Percentiles rank a stretch among this genome's conserved stretches.
Conservation (phyloP, 2,888 invertebrate species). For the Campoplex capitator region DNA sequence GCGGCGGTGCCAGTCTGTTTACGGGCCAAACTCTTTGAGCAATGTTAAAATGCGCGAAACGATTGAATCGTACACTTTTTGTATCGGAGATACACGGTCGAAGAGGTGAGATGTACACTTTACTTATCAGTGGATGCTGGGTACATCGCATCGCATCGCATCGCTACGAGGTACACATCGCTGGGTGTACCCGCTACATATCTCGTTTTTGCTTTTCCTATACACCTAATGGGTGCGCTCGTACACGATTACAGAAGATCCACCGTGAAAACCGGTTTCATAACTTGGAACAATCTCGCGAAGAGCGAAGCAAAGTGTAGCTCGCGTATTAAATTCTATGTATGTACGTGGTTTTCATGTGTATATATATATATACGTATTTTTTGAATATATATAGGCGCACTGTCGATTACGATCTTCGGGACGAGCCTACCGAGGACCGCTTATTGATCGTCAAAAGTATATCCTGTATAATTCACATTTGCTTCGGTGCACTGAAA, state of each 20-base stretch:
- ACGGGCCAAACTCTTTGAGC: no score
- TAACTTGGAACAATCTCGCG: conserved; percentile 58
- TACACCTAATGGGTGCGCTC: conserved; percentile 65
- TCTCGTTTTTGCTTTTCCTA: conserved; percentile 47
- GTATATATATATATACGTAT: not conserved
- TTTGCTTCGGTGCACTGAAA: not conserved
- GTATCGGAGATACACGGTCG: not conserved
- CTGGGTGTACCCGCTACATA: conserved; percentile 3
- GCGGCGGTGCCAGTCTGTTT: not conserved
- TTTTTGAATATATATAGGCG: no score
- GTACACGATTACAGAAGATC: conserved; percentile 68
- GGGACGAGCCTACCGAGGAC: conserved; percentile 9
- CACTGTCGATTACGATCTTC: conserved; percentile 55
- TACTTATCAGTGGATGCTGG: not conserved
- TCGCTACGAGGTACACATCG: conserved; percentile 36
- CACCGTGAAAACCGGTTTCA: conserved; percentile 70
- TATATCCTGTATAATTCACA: not conserved
- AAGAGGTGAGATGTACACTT: not conserved
- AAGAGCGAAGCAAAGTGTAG: conserved; percentile 41
- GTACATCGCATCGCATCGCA: no score
- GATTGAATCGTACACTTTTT: not conserved
- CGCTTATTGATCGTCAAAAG: conserved; percentile 2
- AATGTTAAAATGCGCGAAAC: not conserved
- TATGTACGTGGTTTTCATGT: not conserved
- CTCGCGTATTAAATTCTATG: conserved; percentile 31